Evolutionary conservation across 1,140 invertebrate species (phyloP).

Genomic region (Marisa cornuarietis): DNA sequence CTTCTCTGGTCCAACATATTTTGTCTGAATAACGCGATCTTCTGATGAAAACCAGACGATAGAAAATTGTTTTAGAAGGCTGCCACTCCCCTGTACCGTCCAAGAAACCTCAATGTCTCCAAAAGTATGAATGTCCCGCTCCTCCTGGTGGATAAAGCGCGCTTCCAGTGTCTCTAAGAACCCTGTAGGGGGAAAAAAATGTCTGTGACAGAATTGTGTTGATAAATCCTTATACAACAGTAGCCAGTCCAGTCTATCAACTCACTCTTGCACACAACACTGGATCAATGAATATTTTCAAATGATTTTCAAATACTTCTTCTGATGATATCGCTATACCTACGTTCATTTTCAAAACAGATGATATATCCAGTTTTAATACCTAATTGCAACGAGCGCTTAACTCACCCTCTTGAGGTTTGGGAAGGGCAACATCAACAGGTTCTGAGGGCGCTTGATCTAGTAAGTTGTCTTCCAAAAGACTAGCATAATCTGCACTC

Average conservation of each 20-base stretch:
- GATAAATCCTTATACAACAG: neutral
- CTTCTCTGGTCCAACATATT: slow-evolving; percentile 54
- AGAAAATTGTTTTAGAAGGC: slow-evolving; percentile 60
- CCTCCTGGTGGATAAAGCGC: slow-evolving; percentile 45
- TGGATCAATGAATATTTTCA: too few species aligned
- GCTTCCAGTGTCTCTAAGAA: slow-evolving; percentile 47
- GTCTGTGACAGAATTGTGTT: neutral
- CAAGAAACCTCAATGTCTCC: slow-evolving; percentile 58
- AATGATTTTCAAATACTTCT: too few species aligned
- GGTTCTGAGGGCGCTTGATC: slow-evolving; percentile 61
- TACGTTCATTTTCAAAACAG: too few species aligned
- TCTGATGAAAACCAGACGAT: slow-evolving; percentile 60
- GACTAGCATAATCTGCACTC: slow-evolving; percentile 47
- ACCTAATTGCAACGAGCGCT: neutral
- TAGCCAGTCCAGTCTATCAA: neutral
- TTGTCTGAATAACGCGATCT: slow-evolving; percentile 59
- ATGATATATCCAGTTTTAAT: too few species aligned
- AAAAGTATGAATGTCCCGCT: slow-evolving; percentile 48
- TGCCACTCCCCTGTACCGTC: slow-evolving; percentile 51
- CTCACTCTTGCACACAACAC: neutral
- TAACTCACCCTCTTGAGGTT: slow-evolving; percentile 52
- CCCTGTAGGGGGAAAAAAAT: slow-evolving; percentile 36
- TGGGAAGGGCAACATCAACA: slow-evolving; percentile 55
- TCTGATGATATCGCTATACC: too few species aligned
- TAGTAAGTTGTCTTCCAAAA: slow-evolving; percentile 56